Evolutionary conservation across 2,797 vertebrate species (phyloP), one percentile per base, ranked within the genome.

Genomic region (Acipenser ruthenus): DNA sequence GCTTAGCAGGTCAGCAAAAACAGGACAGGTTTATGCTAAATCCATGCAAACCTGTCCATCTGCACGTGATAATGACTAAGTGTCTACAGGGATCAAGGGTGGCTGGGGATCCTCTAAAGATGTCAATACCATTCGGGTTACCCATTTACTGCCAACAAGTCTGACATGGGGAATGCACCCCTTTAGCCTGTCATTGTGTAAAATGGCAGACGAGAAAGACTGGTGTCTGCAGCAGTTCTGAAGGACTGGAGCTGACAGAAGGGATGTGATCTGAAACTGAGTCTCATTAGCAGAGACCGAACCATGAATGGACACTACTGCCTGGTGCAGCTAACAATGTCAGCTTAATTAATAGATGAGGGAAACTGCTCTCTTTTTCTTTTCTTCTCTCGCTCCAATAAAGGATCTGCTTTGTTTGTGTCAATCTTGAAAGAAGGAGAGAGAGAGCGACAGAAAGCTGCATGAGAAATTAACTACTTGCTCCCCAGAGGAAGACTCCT

Each of bases 301-400:
- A 74, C 67, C 13, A 70, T 70, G 77, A 82, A 78, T 63, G 77
- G 76, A 70, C n/a, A 65, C 49, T 77, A 74, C 76, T 73, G 75
- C 79, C 80, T 67, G 71, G 71, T 79, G 82, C 73, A 70, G 72
- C 73, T 80, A 81, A 80, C 80, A 76, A 18, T 52, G 11, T 47
- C 60, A 49, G 77, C 79, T 82, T 89, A 88, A 89, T 89, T 84
- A 87, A 82, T 84, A 83, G 84, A 86, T 80, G 73, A 81, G 77
- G 82, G 84, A 86, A 83, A 79, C 76, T 70, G 71, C 71, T 69
- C 73, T 76, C 68, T 78, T 77, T 72, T 74, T 78, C 76, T 69
- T 67, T 72, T 79, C 72, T 77, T 37, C 4, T 4, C 23, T 37
- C 23, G 15, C 15, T 18, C 4, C 23, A 37, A 0, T 37, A 37